Evolutionary conservation across 1,140 invertebrate species (phyloP).

Genomic region (Macrostomum lignano): DNA sequence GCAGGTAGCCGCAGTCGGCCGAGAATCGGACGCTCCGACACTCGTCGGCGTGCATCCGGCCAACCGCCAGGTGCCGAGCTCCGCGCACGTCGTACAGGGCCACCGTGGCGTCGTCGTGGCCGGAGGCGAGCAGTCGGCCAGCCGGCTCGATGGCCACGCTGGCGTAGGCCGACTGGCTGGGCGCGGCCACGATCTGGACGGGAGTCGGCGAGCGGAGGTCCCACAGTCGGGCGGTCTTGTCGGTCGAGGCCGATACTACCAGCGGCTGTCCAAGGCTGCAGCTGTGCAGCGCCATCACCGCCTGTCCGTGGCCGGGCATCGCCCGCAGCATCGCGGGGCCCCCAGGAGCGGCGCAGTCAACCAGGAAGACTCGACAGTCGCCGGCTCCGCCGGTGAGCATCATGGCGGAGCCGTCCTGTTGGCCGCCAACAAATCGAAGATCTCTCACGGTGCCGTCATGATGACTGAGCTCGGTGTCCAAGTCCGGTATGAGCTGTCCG

Average conservation of each 20-base stretch:
- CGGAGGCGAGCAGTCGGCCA: constrained; percentile 64
- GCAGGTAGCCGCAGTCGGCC: constrained; percentile 75
- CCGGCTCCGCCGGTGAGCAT: constrained; percentile 86
- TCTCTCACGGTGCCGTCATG: constrained; percentile 90
- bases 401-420: constrained; percentile 46
- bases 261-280: constrained; percentile 86
- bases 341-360: constrained; percentile 76
- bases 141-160: constrained; percentile 79
- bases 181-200: constrained; percentile 28
- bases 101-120: constrained; percentile 82
- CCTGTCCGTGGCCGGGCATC: constrained; percentile 66
- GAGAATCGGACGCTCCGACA: constrained; percentile 79
- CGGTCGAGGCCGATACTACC: constrained; percentile 84
- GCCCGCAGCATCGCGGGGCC: constrained; percentile 69
- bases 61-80: constrained; percentile 60
- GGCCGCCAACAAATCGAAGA: constrained; percentile 79
- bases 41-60: constrained; percentile 68
- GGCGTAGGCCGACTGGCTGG: constrained; percentile 62
- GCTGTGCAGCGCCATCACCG: constrained; percentile 76
- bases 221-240: constrained; percentile 85
- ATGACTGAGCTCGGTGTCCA: constrained; percentile 48
- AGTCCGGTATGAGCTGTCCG: constrained; percentile 40
- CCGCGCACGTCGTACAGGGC: constrained; percentile 77
- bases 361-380: constrained; percentile 89
- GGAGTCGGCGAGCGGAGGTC: constrained; percentile 47